These are phyloP conservation scores for Eidolon dupreanum DNA, from an alignment of 2,797 vertebrate species.

Conservation along the genomic window DNA sequence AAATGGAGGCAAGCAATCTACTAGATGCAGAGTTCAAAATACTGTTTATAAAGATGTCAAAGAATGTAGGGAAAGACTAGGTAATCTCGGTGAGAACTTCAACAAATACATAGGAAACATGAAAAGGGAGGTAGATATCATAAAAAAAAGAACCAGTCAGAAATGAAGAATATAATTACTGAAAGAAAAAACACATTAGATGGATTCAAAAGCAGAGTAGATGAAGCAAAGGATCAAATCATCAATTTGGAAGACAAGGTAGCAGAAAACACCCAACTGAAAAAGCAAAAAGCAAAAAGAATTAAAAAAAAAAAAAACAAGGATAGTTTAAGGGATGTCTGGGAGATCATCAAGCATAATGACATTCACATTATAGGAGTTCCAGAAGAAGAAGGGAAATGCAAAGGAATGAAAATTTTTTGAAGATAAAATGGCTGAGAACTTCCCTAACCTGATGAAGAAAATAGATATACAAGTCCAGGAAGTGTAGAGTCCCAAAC, in stretches of 20 bases:
- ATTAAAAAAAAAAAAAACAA: not conserved
- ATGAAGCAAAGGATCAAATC: too few relatives aligned
- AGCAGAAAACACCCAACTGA: too few relatives aligned
- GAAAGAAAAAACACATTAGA: not conserved
- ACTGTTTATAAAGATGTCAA: not conserved
- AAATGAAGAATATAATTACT: not conserved
- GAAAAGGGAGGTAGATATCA: not conserved
- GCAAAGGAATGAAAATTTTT: not conserved
- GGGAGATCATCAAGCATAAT: not conserved
- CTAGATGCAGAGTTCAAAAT: not conserved
- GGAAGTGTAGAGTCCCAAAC: not conserved
- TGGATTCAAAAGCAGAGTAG: not conserved
- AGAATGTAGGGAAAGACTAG: not conserved
- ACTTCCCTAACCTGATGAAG: not conserved
- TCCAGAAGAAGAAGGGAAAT: not conserved
- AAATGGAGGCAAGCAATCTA: not conserved
- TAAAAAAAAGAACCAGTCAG: not conserved
- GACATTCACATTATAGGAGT: not conserved
- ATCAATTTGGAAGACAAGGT: not conserved
- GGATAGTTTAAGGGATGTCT: not conserved
- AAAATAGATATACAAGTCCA: not conserved
- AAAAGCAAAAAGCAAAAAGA: not conserved
- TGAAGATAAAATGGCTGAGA: not conserved
- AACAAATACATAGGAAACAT: not conserved
- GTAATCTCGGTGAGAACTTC: not conserved